phyloP scores from a whole-genome alignment of 2,113 vertebrate genomes.

The Sinocyclocheilus anshuiensis region DNA sequence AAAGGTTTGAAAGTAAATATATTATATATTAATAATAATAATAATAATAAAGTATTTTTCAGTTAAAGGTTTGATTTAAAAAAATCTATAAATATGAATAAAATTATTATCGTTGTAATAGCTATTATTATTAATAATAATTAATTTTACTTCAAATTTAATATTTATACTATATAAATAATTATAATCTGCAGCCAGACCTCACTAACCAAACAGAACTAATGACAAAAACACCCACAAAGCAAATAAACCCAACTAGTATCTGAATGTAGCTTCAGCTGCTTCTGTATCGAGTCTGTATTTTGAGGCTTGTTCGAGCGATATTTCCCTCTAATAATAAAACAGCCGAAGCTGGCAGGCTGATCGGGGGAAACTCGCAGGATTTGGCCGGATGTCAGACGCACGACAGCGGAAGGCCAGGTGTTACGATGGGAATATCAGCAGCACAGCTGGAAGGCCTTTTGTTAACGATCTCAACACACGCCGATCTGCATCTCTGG shows the following conservation, averaged over 20 bases:
- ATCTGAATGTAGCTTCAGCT: background rate
- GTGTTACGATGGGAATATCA: background rate
- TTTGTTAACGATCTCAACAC: background rate
- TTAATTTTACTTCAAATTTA: too few relatives aligned
- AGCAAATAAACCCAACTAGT: background rate
- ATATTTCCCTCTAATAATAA: background rate
- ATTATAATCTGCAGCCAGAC: too few relatives aligned
- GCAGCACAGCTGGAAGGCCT: constrained; percentile 2
- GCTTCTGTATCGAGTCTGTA: background rate
- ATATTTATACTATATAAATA: too few relatives aligned
- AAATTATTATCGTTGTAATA: too few relatives aligned
- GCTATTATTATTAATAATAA: too few relatives aligned
- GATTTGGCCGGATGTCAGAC: background rate
- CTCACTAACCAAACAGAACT: too few relatives aligned
- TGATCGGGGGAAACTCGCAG: background rate
- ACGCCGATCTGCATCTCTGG: background rate
- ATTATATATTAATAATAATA: too few relatives aligned
- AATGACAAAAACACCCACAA: background rate
- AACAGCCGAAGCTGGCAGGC: background rate
- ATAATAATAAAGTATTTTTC: too few relatives aligned
- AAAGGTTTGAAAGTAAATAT: too few relatives aligned
- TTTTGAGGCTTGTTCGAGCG: background rate
- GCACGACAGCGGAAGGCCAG: background rate
- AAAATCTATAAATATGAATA: too few relatives aligned
- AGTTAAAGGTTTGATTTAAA: too few relatives aligned